Evolutionary conservation across 2,888 invertebrate species (phyloP), one percentile per base, ranked within the genome.

Genomic region (Halocaridina rubra): DNA sequence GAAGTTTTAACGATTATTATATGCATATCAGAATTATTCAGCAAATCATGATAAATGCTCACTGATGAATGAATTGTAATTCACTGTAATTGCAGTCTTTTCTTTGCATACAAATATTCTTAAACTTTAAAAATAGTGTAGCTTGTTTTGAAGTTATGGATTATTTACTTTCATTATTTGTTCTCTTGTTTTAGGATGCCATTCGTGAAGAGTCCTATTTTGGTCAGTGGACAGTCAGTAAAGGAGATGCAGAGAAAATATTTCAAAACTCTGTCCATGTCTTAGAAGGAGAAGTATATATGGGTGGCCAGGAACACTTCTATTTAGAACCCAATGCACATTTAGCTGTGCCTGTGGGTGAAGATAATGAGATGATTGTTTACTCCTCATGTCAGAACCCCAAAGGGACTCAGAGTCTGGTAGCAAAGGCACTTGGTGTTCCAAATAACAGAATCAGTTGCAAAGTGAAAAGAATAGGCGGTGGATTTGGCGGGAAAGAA

Each of bases 401-500:
- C 0, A 91, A 94, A 0, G 33, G 61, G 3, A 88, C 89, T 13
- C 93, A 96, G 93, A 94, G 94, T 91, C 91, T 95, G 22, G 92
- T 94, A 0, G 93, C 96, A 1, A 93, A 94, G 88, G 93, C 94
- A 3, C 92, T 97, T 29, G 94, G 94, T 46, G 92, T 97, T 24
- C 94, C 95, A 0, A 93, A 94, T 2, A 91, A 92, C 75, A 84
- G 94, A 90, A 92, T 98, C 19, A 93, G 94, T 0, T 93, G 94
- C 22, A 94, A 94, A 88, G 95, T 96, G 0, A 97, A 97, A 90
- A 93, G 98, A 79, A 92, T 98, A 90, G 98, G 98, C 0, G 98
- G 98, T 27, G 98, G 97, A 33, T 98, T 98, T 91, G 98, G 98
- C 13, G 98, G 98, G 0, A 98, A 98, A 91, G 98, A 98, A 91